phyloP scores from a whole-genome alignment of 2,888 invertebrate species.

The Microdon myrmicae region DNA sequence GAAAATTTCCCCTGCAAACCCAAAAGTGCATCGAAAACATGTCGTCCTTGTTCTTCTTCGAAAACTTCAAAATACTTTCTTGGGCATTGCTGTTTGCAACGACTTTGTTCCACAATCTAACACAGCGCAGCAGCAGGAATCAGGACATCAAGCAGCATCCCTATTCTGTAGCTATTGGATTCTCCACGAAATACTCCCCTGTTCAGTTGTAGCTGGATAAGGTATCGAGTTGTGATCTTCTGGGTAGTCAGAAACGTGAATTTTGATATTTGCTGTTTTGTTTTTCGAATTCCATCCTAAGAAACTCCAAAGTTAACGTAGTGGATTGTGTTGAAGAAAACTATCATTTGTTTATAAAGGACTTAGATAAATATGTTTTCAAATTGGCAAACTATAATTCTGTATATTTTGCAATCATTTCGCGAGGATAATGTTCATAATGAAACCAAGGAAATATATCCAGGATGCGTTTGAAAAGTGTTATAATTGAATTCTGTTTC shows the following conservation, averaged over 20 bases:
- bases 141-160: slow-evolving; percentile 50
- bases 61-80: slow-evolving; percentile 8
- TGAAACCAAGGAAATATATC: slow-evolving; percentile 12
- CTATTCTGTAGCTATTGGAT: slow-evolving; percentile 45
- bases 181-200: slow-evolving; percentile 53
- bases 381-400: slow-evolving; percentile 12
- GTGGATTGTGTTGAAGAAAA: too few relatives aligned
- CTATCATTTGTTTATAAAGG: too few relatives aligned
- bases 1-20: slow-evolving; percentile 27
- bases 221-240: slow-evolving; percentile 58
- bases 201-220: slow-evolving; percentile 67
- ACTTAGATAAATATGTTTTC: slow-evolving; percentile 6
- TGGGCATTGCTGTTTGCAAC: slow-evolving; percentile 12
- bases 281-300: too few relatives aligned
- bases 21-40: slow-evolving; percentile 37
- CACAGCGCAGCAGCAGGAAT: slow-evolving; percentile 50
- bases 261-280: slow-evolving; percentile 5
- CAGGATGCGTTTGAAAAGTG: slow-evolving; percentile 27
- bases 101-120: slow-evolving; percentile 42
- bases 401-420: neutral
- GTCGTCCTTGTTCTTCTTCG: slow-evolving; percentile 37
- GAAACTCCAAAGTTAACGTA: too few relatives aligned
- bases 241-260: slow-evolving; percentile 43
- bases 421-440: neutral
- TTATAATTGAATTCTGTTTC: slow-evolving; percentile 36